Evolutionary conservation across 1,140 invertebrate species (phyloP), one percentile per base, ranked within the genome.

Genomic region (Drosophila setifemur): DNA sequence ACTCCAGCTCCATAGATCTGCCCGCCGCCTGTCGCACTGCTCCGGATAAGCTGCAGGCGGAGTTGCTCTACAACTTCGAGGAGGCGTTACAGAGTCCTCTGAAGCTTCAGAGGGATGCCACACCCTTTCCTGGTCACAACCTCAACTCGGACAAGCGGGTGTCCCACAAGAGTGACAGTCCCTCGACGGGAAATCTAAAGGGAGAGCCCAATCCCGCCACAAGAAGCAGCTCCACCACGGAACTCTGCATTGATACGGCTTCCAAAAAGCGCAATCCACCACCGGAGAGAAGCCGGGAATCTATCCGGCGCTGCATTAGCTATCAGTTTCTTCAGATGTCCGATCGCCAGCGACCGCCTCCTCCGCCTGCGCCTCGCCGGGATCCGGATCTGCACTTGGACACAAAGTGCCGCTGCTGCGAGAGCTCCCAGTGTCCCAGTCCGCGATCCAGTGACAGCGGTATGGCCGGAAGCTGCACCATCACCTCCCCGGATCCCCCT

Each of bases 401-500:
- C 45, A 69, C 72, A 35, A 93, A 93, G 77, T 94, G 93, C 73
- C 91, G 92, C 66, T 93, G 93, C 79, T 93, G 93, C 57, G 91
- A 93, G 53, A 91, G 92, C 55, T 93, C 92, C 3, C 76, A 92
- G 49, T 93, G 92, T 64, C 92, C 93, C 11, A 94, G 93, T 87
- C 93, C 93, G 0, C 90, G 93, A 19, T 96, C 96, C 3, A 96
- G 95, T 4, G 96, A 97, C 43, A 90, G 88, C 0, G 96, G 96
- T 12, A 95, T 97, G 91, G 96, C 95, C 2, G 95, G 96, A 18
- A 96, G 95, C 85, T 95, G 93, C 79, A 94, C 93, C 28, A 91
- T 95, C 43, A 92, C 94, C 9, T 94, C 94, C 1, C 94, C 94
- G 1, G 93, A 94, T 82, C 91, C 91, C 90, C 55, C 91, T 57